Percentiles rank a stretch among this genome's conserved stretches.
Evolutionary conservation across 2,113 vertebrate species (phyloP).

Genomic region (Uria lomvia): DNA sequence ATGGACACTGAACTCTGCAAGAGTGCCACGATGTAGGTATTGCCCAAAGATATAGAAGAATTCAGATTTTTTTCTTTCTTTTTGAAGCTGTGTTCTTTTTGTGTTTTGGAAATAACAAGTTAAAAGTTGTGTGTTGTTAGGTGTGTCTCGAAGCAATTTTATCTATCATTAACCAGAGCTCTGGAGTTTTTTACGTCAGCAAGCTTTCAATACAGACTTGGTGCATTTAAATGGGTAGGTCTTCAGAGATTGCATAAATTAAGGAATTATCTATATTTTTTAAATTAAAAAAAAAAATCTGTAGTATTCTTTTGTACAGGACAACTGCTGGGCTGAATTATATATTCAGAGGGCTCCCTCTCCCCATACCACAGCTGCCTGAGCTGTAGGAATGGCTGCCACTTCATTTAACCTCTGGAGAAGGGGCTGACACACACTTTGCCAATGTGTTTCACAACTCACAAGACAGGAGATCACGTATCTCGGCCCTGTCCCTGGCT

Average conservation of each 20-base stretch:
- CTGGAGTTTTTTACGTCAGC: background rate
- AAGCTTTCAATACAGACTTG: background rate
- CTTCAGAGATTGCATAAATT: background rate
- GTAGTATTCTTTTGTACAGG: background rate
- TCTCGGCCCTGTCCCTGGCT: background rate
- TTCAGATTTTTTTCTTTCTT: background rate
- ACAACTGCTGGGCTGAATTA: background rate
- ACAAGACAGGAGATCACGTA: background rate
- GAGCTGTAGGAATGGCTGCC: background rate
- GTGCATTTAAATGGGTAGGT: background rate
- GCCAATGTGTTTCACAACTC: background rate
- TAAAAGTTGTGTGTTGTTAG: background rate
- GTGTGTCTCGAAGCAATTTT: background rate
- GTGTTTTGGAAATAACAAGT: background rate
- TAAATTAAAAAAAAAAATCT: background rate
- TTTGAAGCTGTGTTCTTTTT: background rate
- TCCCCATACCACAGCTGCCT: background rate
- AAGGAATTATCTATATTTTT: background rate
- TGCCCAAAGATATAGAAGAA: background rate
- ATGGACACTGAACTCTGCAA: background rate
- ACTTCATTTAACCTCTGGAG: background rate
- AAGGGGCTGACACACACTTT: background rate
- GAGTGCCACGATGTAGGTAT: background rate
- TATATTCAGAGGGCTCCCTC: background rate
- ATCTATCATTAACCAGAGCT: background rate